phyloP scores from a whole-genome alignment of 2,888 invertebrate genomes.

The Andrena bucephala region DNA sequence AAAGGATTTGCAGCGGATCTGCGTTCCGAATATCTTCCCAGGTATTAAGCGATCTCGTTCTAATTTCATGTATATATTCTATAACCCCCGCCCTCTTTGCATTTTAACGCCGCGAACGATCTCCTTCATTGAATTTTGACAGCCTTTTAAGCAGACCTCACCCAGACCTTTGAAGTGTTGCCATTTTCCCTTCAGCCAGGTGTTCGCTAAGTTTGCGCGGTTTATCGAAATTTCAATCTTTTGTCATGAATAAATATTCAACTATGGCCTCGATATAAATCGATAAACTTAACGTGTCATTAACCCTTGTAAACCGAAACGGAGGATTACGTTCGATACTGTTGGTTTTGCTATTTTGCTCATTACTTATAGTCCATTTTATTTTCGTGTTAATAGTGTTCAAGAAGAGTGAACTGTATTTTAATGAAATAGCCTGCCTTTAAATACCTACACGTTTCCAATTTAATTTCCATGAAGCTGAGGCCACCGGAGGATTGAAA shows the following conservation, averaged over 20 bases:
- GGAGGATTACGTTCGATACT: too few relatives aligned
- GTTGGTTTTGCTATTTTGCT: too few relatives aligned
- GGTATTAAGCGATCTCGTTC: constrained; percentile 43
- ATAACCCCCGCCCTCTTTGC: constrained; percentile 43
- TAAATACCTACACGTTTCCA: too few relatives aligned
- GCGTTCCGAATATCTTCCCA: constrained; percentile 11
- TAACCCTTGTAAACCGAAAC: too few relatives aligned
- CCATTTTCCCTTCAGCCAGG: not conserved
- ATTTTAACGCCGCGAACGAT: constrained; percentile 35
- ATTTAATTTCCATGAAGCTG: too few relatives aligned
- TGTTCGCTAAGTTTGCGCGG: not conserved
- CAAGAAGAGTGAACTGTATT: too few relatives aligned
- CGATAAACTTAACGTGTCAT: too few relatives aligned
- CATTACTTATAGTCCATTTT: too few relatives aligned
- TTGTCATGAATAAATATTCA: not conserved
- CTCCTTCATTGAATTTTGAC: constrained; percentile 39
- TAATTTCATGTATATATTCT: constrained; percentile 59
- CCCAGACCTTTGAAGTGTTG: not conserved
- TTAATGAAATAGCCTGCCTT: too few relatives aligned
- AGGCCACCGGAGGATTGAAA: too few relatives aligned
- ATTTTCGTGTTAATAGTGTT: too few relatives aligned
- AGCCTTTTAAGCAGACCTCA: constrained; percentile 8
- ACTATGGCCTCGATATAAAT: too few relatives aligned
- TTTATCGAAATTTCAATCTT: not conserved
- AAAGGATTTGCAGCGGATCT: constrained; percentile 15